Percentiles rank a stretch among this genome's conserved stretches.
These are phyloP conservation scores for Sturnus vulgaris DNA, from an alignment of 2,113 vertebrate genomes.

Conservation along the genomic window DNA sequence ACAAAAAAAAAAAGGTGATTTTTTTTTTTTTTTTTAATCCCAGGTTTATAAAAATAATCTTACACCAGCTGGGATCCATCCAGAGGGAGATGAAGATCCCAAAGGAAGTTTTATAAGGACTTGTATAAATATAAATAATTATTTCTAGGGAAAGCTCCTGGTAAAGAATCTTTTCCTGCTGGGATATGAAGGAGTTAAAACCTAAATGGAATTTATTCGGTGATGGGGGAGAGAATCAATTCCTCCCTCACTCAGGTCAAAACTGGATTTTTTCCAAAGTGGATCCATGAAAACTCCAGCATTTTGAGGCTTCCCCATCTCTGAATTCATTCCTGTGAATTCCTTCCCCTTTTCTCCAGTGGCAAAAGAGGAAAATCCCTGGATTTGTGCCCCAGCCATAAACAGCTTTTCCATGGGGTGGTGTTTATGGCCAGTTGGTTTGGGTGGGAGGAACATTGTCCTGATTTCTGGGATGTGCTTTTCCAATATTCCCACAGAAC, in stretches of 20 bases:
- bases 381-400: not conserved
- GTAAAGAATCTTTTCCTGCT: not conserved
- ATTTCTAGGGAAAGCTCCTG: fast-evolving
- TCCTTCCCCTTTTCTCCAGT: not conserved
- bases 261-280: not conserved
- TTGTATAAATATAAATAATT: not conserved
- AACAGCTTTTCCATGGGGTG: not conserved
- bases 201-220: not conserved
- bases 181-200: not conserved
- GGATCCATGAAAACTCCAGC: not conserved
- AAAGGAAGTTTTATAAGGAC: not conserved
- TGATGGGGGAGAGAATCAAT: not conserved
- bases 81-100: not conserved
- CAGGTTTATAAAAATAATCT: not conserved
- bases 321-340: fast-evolving
- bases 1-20: fast-evolving
- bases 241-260: not conserved
- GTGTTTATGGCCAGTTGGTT: fast-evolving
- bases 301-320: not conserved
- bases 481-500: constrained; percentile 72
- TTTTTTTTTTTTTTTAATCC: not conserved
- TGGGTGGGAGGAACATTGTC: fast-evolving
- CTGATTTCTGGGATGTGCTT: not conserved
- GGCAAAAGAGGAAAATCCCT: not conserved
- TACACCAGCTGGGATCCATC: not conserved